Conservation (phyloP, 1,140 invertebrate species). For the Diabrotica undecimpunctata region DNA sequence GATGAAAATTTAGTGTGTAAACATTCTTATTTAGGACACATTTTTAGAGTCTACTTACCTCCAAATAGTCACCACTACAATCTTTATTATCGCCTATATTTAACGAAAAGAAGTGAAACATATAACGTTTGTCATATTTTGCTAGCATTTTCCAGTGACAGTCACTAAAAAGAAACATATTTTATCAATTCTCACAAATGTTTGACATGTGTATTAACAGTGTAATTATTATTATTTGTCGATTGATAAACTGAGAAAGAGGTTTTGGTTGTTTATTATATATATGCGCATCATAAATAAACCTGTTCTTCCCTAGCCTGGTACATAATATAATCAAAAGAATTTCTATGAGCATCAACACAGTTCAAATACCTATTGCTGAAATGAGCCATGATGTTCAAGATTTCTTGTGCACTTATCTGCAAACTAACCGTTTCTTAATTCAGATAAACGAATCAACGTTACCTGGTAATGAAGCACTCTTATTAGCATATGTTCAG, state of each 20-base stretch:
- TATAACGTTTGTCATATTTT: slow-evolving; percentile 67
- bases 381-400: slow-evolving; percentile 30
- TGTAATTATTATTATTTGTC: too few relatives aligned
- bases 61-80: slow-evolving; percentile 76
- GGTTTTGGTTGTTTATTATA: too few relatives aligned
- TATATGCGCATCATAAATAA: too few relatives aligned
- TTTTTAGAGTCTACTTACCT: slow-evolving; percentile 59
- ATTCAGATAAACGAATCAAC: slow-evolving; percentile 45
- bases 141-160: slow-evolving; percentile 75
- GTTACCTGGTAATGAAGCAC: slow-evolving; percentile 45
- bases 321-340: too few relatives aligned
- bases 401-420: slow-evolving; percentile 38
- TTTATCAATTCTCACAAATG: too few relatives aligned
- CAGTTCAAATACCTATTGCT: slow-evolving; percentile 39
- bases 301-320: too few relatives aligned
- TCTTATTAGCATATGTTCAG: slow-evolving; percentile 37
- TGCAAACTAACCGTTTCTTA: slow-evolving; percentile 37
- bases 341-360: slow-evolving; percentile 45
- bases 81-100: slow-evolving; percentile 70
- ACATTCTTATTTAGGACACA: too few relatives aligned
- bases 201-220: too few relatives aligned
- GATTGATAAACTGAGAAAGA: too few relatives aligned
- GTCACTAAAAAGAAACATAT: slow-evolving; percentile 49
- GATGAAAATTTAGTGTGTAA: too few relatives aligned
- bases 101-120: slow-evolving; percentile 77